Evolutionary conservation across 2,888 invertebrate species (phyloP).

Genomic region (Hyalella azteca): DNA sequence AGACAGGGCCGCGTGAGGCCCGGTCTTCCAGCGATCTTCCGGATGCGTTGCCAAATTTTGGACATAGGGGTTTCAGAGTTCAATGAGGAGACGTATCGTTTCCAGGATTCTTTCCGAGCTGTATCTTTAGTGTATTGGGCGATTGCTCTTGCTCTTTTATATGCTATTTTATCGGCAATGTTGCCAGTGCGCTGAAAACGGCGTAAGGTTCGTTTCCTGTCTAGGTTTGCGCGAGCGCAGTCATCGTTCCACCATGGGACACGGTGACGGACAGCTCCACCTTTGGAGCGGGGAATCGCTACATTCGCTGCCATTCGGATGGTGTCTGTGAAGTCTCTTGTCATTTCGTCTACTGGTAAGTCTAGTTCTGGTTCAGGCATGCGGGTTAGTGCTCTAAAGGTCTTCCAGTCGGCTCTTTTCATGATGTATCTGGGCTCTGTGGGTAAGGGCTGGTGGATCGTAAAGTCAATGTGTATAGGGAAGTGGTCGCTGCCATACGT

Average conservation of each 20-base stretch:
- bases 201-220: neutral
- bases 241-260: neutral
- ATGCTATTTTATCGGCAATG: neutral
- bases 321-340: neutral
- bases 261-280: neutral
- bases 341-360: neutral
- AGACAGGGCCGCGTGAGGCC: neutral
- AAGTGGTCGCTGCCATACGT: neutral
- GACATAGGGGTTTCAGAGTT: neutral
- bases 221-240: neutral
- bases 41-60: neutral
- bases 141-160: neutral
- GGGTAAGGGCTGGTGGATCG: neutral
- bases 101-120: neutral
- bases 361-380: neutral
- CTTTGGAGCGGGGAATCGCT: neutral
- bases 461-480: neutral
- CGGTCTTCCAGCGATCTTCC: neutral
- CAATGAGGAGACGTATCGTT: neutral
- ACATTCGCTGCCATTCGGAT: neutral
- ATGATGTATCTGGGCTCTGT: neutral
- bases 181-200: neutral
- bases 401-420: neutral
- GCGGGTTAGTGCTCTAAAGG: neutral
- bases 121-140: neutral